phyloP scores from a whole-genome alignment of 2,113 vertebrate species.

The Hippocampus guttulatus region DNA sequence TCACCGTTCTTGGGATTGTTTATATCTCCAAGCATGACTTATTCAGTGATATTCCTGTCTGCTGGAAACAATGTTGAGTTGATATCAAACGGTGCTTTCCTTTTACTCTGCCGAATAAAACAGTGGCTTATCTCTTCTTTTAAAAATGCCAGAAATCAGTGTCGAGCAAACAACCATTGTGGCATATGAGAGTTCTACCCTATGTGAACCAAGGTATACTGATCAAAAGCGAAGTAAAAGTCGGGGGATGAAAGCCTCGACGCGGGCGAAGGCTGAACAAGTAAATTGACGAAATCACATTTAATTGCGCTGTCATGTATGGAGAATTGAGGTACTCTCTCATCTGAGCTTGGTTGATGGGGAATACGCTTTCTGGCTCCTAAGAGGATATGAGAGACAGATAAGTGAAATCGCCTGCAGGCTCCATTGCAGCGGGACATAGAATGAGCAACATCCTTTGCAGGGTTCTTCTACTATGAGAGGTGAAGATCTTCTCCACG shows the following conservation, averaged over 20 bases:
- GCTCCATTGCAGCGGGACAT: slow-evolving; percentile 34
- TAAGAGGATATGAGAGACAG: slow-evolving; percentile 30
- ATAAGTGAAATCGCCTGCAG: slow-evolving; percentile 49
- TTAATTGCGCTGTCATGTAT: not conserved
- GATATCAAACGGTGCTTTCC: slow-evolving; percentile 23
- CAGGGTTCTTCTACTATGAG: slow-evolving; percentile 21
- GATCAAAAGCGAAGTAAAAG: not conserved
- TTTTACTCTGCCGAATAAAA: slow-evolving; percentile 6
- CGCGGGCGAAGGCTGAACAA: not conserved
- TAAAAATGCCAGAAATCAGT: slow-evolving; percentile 39
- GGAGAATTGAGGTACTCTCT: slow-evolving; percentile 14
- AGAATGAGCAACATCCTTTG: slow-evolving; percentile 36
- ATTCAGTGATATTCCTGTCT: slow-evolving; percentile 48
- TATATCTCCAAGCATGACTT: slow-evolving; percentile 51
- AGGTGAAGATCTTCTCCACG: slow-evolving; percentile 41
- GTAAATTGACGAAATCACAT: not conserved
- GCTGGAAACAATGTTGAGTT: slow-evolving; percentile 39
- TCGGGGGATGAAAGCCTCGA: not conserved
- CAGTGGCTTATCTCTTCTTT: slow-evolving; percentile 30
- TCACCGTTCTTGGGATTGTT: slow-evolving; percentile 42
- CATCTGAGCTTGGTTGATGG: slow-evolving; percentile 26
- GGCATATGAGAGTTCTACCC: not conserved
- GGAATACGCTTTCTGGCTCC: slow-evolving; percentile 28
- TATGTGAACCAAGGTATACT: slow-evolving; percentile 9
- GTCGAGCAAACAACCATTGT: not conserved